Base-by-base conservation (phyloP, 1,140 invertebrate species). In the Trichogramma pretiosum region DNA sequence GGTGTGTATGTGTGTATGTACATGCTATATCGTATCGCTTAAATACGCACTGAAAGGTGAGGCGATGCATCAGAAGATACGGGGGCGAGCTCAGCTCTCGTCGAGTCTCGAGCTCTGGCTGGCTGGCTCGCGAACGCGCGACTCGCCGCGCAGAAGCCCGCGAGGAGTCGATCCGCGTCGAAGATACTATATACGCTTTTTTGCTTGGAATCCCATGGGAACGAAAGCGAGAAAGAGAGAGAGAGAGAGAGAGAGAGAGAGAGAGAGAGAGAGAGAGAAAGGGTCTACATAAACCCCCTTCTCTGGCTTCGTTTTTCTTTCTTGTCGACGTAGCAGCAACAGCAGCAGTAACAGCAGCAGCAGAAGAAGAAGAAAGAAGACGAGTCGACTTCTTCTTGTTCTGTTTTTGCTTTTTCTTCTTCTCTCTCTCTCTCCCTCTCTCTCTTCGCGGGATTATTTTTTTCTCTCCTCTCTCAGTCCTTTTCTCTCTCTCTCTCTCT, bases 31-130 rank as follows among this genome's bases (percentile, higher is more conserved):
- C 69, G 69, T 72, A 70, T 72, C 69, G 69, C 70, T 72, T 72
- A 72, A 72, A 72, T 72, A 72, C 69, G 68, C 69, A 72, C 69
- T 72, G 69, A 72, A 72, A 72, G 69, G 69, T 72, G 69, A 72
- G 69, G 68, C 66, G 69, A 72, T 72, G 69, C 64, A 72, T 72
- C 67, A 69, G 68, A 53, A 72, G 69, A 72, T 72, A 72, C 67
- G 66, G 65, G 60, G 57, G 66, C 62, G 62, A 63, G 60, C 58
- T n/a, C n/a, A n/a, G n/a, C n/a, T n/a, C n/a, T n/a, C n/a, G n/a
- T n/a, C n/a, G n/a, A n/a, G n/a, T n/a, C n/a, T n/a, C 57, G 60
- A 56, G 65, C 24, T n/a, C n/a, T 19, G 22, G 26, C 18, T 9
- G 30, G 24, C 7, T 18, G 4, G 28, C 19, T 46, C 39, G 36